These are phyloP conservation scores for Perca schrenkii DNA, from an alignment of 2,113 vertebrate species.

Conservation along the genomic window DNA sequence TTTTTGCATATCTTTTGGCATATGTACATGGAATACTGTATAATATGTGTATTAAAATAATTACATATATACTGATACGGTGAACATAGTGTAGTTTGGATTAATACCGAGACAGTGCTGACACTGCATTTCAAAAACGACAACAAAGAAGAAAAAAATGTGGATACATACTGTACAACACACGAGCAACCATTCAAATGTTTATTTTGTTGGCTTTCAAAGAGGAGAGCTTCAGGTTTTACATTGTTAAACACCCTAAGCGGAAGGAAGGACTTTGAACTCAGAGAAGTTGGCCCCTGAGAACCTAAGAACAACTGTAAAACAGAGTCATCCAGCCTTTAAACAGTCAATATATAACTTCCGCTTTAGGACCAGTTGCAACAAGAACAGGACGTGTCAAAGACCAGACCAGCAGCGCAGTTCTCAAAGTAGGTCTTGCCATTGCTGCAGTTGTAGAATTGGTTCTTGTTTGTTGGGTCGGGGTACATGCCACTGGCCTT, in stretches of 20 bases:
- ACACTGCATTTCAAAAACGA: background rate
- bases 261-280: slow-evolving; percentile 27
- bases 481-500: slow-evolving; percentile 68
- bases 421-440: slow-evolving; percentile 65
- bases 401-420: slow-evolving; percentile 66
- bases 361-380: slow-evolving; percentile 72
- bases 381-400: slow-evolving; percentile 63
- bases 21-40: background rate
- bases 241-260: slow-evolving; percentile 30
- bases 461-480: slow-evolving; percentile 58
- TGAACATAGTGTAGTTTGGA: background rate
- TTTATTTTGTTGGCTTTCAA: slow-evolving; percentile 39
- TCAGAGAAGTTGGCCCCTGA: background rate
- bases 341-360: slow-evolving; percentile 52
- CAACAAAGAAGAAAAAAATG: background rate
- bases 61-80: background rate
- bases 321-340: slow-evolving; percentile 28
- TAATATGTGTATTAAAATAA: slow-evolving; percentile 21
- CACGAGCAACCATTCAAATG: background rate
- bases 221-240: slow-evolving; percentile 1
- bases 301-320: slow-evolving; percentile 32
- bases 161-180: background rate
- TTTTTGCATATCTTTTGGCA: slow-evolving; percentile 12
- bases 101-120: background rate
- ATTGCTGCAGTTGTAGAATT: slow-evolving; percentile 62